Percentiles rank a stretch among this genome's conserved stretches.
Conservation (phyloP, 2,113 vertebrate genomes). For the Sapajus apella region DNA sequence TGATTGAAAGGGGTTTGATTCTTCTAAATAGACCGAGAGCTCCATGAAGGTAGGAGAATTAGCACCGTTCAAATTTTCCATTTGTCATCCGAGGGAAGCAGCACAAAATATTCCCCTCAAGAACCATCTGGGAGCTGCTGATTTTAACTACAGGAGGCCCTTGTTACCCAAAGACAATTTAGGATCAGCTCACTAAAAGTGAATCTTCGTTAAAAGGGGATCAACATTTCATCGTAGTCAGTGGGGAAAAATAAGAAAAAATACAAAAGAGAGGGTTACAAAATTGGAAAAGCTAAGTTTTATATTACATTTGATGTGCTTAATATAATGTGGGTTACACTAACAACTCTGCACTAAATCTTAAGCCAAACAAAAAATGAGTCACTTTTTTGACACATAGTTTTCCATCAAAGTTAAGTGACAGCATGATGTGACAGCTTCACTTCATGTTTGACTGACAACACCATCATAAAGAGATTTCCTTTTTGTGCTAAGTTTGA, state of each 20-base stretch:
- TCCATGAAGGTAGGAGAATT: background rate
- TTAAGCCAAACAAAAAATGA: background rate
- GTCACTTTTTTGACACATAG: background rate
- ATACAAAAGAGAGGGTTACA: background rate
- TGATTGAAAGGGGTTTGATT: background rate
- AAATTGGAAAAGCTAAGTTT: background rate
- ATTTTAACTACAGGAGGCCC: background rate
- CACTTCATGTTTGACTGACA: background rate
- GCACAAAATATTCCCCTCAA: background rate
- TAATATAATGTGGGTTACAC: background rate
- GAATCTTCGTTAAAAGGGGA: background rate
- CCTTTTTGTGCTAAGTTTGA: background rate
- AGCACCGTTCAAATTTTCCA: too few species aligned
- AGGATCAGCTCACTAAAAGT: background rate
- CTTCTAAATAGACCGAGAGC: background rate
- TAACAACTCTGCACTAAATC: background rate
- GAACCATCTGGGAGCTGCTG: background rate
- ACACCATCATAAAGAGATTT: background rate
- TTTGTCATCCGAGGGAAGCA: background rate
- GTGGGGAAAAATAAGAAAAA: background rate
- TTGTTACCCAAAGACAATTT: background rate
- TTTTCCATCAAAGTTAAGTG: slow-evolving; percentile 19
- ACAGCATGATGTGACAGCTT: background rate
- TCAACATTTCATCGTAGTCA: background rate
- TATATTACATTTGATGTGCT: background rate